Evolutionary conservation across 2,888 invertebrate species (phyloP).

Genomic region (Rhagophthalmus giganteus): DNA sequence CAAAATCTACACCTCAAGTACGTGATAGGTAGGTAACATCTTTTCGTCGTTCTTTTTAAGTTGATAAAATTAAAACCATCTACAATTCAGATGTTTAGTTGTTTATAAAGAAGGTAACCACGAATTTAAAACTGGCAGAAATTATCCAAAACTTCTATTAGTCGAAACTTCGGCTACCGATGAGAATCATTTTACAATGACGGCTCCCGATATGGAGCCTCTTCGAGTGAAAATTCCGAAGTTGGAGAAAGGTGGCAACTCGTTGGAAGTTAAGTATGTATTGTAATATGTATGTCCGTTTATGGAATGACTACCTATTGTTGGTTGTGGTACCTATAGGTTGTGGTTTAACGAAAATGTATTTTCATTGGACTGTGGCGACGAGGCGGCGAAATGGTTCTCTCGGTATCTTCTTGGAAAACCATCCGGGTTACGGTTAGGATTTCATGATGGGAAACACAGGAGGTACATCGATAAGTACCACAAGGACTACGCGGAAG

Average conservation of each 20-base stretch:
- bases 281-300: too few relatives aligned
- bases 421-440: conserved; percentile 46
- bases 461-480: conserved; percentile 5
- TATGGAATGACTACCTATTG: too few relatives aligned
- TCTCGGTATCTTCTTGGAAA: conserved; percentile 52
- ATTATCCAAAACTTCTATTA: conserved; percentile 56
- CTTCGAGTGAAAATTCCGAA: conserved; percentile 55
- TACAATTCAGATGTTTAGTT: conserved; percentile 22
- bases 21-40: conserved; percentile 10
- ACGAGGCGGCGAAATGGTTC: conserved; percentile 64
- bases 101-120: conserved; percentile 50
- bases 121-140: conserved; percentile 54
- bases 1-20: not conserved
- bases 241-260: conserved; percentile 24
- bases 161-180: conserved; percentile 54
- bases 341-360: conserved; percentile 1
- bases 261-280: conserved; percentile 14
- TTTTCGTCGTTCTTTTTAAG: not conserved
- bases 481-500: not conserved
- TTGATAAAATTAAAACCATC: conserved; percentile 46
- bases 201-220: conserved; percentile 56
- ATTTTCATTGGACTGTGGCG: conserved; percentile 62
- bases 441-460: conserved; percentile 43
- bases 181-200: conserved; percentile 51
- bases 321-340: too few relatives aligned